Evolutionary conservation across 2,888 invertebrate genomes (phyloP).

Genomic region (Buathra laborator): DNA sequence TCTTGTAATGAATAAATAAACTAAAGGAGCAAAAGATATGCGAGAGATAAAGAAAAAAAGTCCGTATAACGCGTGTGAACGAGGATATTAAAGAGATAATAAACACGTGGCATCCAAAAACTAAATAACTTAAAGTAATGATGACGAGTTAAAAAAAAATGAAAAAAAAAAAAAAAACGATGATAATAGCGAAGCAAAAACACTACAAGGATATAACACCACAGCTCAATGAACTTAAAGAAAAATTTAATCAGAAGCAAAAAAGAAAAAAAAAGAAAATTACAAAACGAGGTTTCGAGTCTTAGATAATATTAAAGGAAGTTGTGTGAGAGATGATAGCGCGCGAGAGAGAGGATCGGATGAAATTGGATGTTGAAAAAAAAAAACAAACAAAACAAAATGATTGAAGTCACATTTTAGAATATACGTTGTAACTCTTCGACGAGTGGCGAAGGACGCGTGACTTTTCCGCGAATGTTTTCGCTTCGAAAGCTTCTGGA

Average conservation of each 20-base stretch:
- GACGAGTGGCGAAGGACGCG: constrained; percentile 38
- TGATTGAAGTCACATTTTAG: constrained; percentile 28
- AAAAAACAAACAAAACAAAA: constrained; percentile 34
- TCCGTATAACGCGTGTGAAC: constrained; percentile 20
- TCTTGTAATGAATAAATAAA: constrained; percentile 47
- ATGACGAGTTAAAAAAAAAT: constrained; percentile 33
- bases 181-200: constrained; percentile 48
- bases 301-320: constrained; percentile 56
- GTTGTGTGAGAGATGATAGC: constrained; percentile 17
- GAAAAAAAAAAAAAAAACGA: constrained; percentile 42
- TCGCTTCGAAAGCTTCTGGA: background rate
- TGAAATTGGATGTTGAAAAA: constrained; percentile 18
- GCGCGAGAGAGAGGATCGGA: background rate
- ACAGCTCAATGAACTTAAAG: constrained; percentile 78
- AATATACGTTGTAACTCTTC: constrained; percentile 40
- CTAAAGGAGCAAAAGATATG: constrained; percentile 16
- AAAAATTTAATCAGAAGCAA: constrained; percentile 49
- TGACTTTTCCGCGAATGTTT: background rate
- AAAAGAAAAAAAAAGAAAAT: constrained; percentile 42
- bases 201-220: constrained; percentile 80
- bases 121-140: constrained; percentile 47
- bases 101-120: constrained; percentile 57
- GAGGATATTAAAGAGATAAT: constrained; percentile 54
- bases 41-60: constrained; percentile 19
- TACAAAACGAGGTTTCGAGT: constrained; percentile 54